Evolutionary conservation across 2,113 vertebrate genomes (phyloP).

Genomic region (Microcebus ravelobensis): DNA sequence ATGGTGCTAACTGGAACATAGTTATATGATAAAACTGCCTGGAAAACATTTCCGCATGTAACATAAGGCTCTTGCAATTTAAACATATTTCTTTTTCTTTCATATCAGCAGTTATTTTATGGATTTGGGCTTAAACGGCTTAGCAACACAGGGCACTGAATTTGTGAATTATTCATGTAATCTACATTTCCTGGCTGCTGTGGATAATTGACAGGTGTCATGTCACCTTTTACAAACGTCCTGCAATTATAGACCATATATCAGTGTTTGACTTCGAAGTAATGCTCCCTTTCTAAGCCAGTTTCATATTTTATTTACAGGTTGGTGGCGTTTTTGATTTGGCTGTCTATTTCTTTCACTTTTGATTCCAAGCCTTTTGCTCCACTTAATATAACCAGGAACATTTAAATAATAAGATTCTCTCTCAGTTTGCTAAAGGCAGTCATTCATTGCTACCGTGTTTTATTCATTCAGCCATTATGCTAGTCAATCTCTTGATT

Average conservation of each 20-base stretch:
- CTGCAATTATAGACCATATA: slow-evolving; percentile 84
- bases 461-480: slow-evolving; percentile 72
- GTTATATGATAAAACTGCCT: slow-evolving; percentile 32
- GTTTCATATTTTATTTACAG: slow-evolving; percentile 88
- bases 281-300: slow-evolving; percentile 69
- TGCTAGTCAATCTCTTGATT: slow-evolving; percentile 75
- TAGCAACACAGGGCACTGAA: slow-evolving; percentile 84
- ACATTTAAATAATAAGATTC: slow-evolving; percentile 77
- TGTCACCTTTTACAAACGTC: slow-evolving; percentile 84
- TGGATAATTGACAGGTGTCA: slow-evolving; percentile 88
- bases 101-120: slow-evolving; percentile 81
- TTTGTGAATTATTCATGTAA: slow-evolving; percentile 89
- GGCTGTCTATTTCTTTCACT: slow-evolving; percentile 68
- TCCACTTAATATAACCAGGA: slow-evolving; percentile 72
- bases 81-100: slow-evolving; percentile 80
- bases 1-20: slow-evolving; percentile 3
- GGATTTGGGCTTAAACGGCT: slow-evolving; percentile 74
- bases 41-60: slow-evolving; percentile 63
- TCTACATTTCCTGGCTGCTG: slow-evolving; percentile 85
- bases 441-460: not conserved
- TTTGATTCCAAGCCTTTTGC: slow-evolving; percentile 74
- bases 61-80: slow-evolving; percentile 76
- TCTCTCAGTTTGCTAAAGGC: slow-evolving; percentile 65
- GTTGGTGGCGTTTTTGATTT: slow-evolving; percentile 70
- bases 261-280: slow-evolving; percentile 76